A percentile compares a stretch with the other conserved stretches of the same genome.
phyloP scores from a whole-genome alignment of 2,888 invertebrate genomes.

The Pseudococcus viburni region DNA sequence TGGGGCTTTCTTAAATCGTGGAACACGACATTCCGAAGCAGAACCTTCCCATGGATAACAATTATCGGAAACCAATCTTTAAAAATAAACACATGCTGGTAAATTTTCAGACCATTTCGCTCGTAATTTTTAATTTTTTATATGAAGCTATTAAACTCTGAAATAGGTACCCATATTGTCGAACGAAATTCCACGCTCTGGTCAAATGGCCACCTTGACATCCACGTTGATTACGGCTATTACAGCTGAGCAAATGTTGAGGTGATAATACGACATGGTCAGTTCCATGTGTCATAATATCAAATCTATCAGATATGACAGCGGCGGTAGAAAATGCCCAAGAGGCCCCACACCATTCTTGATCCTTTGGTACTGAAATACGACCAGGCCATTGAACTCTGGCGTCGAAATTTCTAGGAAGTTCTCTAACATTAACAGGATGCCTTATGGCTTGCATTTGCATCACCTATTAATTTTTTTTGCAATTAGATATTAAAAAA shows the following conservation, averaged over 20 bases:
- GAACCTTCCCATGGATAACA: constrained; percentile 87
- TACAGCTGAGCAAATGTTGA: constrained; percentile 90
- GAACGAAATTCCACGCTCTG: constrained; percentile 90
- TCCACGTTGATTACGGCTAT: constrained; percentile 81
- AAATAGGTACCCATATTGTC: constrained; percentile 79
- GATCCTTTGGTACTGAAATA: constrained; percentile 77
- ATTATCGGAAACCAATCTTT: constrained; percentile 84
- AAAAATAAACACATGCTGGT: neutral
- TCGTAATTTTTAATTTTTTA: too few relatives aligned
- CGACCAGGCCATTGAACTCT: constrained; percentile 81
- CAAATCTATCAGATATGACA: constrained; percentile 83
- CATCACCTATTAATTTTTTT: constrained; percentile 70
- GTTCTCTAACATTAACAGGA: constrained; percentile 75
- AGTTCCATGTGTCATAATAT: constrained; percentile 76
- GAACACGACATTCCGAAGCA: constrained; percentile 78
- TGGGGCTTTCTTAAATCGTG: constrained; percentile 70
- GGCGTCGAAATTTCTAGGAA: constrained; percentile 85
- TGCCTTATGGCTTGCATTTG: constrained; percentile 76
- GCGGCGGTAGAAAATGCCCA: constrained; percentile 93
- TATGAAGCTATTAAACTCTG: too few relatives aligned
- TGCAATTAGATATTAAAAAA: too few relatives aligned
- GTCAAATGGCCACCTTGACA: constrained; percentile 93
- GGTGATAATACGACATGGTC: constrained; percentile 78
- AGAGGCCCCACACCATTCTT: constrained; percentile 86
- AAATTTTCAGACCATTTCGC: too few relatives aligned